Evolutionary conservation across 2,888 invertebrate genomes (phyloP), one percentile per base, ranked within the genome.

Genomic region (Priocnemis perturbator): DNA sequence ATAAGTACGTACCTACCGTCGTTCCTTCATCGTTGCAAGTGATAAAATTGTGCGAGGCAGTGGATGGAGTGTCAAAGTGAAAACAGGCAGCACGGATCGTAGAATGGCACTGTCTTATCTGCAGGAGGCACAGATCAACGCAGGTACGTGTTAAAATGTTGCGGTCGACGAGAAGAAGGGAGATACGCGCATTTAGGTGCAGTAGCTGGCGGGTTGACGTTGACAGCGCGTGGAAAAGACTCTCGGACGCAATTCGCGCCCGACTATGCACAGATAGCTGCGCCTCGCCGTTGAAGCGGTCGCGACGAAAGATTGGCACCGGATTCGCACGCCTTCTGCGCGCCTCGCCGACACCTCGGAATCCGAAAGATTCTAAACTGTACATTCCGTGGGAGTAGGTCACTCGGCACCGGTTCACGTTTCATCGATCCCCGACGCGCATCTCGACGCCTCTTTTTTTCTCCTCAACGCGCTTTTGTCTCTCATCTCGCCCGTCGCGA

Each of bases 41-140:
- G 79, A 68, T 69, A 53, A 20, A 62, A 48, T 68, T 65, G 73
- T 75, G 69, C 47, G 58, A 5, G 60, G 26, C 71, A 78, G 80
- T 85, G 82, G 77, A 86, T 88, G 87, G 86, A 86, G 86, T 86
- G 80, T 83, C 75, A 76, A 71, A 84, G 87, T 86, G 86, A 83
- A 70, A 81, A 78, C 75, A 64, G 64, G 69, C 74, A 77, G 30
- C 71, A 83, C 82, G 81, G 78, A 81, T 81, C 83, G 79, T 83
- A 88, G 84, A 81, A 88, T 88, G 88, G 88, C 88, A 85, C 83
- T 88, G 61, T 85, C 86, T 74, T 87, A 84, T 76, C 82, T 86
- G 37, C 85, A 87, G 61, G 86, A 88, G 76, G 82, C 85, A 64
- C 85, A 87, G 69, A 79, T 87, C 71, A 85, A 85, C 75, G 82